Evolutionary conservation across 2,888 invertebrate genomes (phyloP), one percentile per base, ranked within the genome.

Genomic region (Protula sp.): DNA sequence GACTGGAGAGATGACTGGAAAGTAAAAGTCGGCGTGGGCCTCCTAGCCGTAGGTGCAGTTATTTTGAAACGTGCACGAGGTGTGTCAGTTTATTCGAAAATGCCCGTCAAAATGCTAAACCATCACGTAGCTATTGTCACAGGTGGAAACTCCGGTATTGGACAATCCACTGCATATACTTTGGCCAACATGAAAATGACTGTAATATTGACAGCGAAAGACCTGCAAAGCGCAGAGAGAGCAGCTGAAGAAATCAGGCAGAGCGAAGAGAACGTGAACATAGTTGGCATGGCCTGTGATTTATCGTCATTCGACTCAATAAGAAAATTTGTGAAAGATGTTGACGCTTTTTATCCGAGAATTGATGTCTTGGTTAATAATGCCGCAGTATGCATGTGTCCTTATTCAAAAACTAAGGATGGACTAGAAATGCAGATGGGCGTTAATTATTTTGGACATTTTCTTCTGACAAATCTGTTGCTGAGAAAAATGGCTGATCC

Each of bases 141-240:
- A 22, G 92, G 92, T 19, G 90, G 90, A 0, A 92, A 89, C 80
- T 87, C 88, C 55, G 92, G 93, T 0, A 87, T 93, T 60, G 93
- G 92, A 0, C 87, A 87, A 72, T 89, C 90, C 82, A 88, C 89
- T 0, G 88, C 89, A 0, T 86, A 86, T 66, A 88, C 89, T 65
- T 81, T 92, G 52, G 89, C 87, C 0, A 84, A 83, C 65, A 77
- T 92, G 48, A 63, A 58, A 19, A 26, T 26, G 5, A 50, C 9
- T 5, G 24, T 50, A 50, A 50, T 92, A 66, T 83, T 92, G 79
- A 92, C 91, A 0, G 92, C 92, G 74, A 83, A 92, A 70, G 87
- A 88, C 74, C 71, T 88, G 22, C 82, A 83, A 9, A 86, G 85
- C 62, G 90, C 89, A 0, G 85, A 86, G 68, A 81, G 84, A 60